These are phyloP conservation scores for Anhinga anhinga DNA, from an alignment of 2,113 vertebrate genomes.

Conservation along the genomic window DNA sequence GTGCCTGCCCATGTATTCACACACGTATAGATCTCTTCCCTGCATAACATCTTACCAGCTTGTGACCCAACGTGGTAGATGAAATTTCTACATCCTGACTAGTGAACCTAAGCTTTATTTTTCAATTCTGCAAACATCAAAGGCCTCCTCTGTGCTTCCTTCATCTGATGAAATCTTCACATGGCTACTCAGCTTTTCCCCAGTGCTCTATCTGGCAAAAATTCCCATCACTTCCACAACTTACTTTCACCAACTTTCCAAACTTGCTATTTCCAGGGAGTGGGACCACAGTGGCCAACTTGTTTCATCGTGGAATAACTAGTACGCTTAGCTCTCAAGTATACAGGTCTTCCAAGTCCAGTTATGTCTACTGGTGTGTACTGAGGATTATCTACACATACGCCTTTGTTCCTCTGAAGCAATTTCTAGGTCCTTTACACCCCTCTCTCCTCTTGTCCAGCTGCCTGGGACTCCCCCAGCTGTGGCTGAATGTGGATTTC, in stretches of 20 bases:
- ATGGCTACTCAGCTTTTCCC: neutral
- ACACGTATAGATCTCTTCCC: neutral
- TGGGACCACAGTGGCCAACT: neutral
- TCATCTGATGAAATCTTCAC: neutral
- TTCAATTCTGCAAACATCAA: neutral
- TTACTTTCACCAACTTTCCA: neutral
- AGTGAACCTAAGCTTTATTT: neutral
- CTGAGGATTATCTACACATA: neutral
- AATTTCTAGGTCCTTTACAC: neutral
- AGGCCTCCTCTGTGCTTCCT: neutral
- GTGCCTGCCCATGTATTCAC: neutral
- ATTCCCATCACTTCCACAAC: neutral
- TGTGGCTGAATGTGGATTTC: conserved; percentile 47
- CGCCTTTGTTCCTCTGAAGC: neutral
- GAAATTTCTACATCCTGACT: neutral
- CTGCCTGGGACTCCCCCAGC: conserved; percentile 25
- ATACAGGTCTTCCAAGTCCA: neutral
- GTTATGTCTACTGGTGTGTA: neutral
- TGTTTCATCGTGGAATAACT: neutral
- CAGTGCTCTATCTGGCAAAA: neutral
- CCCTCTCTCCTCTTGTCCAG: neutral
- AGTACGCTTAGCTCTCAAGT: neutral
- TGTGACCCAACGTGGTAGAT: neutral
- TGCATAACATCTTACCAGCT: neutral
- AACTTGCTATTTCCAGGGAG: neutral